Evolutionary conservation across 2,888 invertebrate species (phyloP), one percentile per base, ranked within the genome.

Genomic region (Drosophila seclusa): DNA sequence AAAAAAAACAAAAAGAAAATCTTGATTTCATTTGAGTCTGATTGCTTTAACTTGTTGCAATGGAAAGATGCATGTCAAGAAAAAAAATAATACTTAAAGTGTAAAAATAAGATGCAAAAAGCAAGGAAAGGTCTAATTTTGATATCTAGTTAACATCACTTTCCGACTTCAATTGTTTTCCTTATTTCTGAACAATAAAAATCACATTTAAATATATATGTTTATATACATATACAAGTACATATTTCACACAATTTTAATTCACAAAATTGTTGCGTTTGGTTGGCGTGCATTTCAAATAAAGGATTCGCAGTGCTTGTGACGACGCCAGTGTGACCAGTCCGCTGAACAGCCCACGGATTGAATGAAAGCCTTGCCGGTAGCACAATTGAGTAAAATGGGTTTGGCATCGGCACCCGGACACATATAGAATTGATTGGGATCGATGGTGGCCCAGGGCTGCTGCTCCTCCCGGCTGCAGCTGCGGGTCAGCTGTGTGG

Each of bases 341-440:
- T 84, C 80, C 69, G 91, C 84, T 16, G 45, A 45, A 74, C 91
- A 91, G 69, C 91, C 91, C 21, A 84, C 73, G 64, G 82, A 81
- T 74, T 88, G 80, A 21, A 91, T 82, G 74, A 91, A 91, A 45
- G 91, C 91, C 62, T 81, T 84, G 72, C 91, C 91, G 36, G 73
- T 42, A 66, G 82, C 82, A 72, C 91, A 91, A 72, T 65, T 83
- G 64, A 90, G 74, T 60, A 89, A 58, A 66, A 88, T 53, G 24
- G 91, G 88, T 55, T 78, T 75, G 49, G 73, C 80, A 57, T 72
- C 48, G 63, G 66, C 76, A 54, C 72, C 77, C 64, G 84, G 84
- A 77, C 91, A 91, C 70, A 91, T 82, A 75, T 85, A 89, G 87
- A 91, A 91, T 78, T 82, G 88, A 87, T 91, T 90, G 73, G 91